Conservation (phyloP, 2,113 vertebrate genomes). For the Cyprinodon variegatus region DNA sequence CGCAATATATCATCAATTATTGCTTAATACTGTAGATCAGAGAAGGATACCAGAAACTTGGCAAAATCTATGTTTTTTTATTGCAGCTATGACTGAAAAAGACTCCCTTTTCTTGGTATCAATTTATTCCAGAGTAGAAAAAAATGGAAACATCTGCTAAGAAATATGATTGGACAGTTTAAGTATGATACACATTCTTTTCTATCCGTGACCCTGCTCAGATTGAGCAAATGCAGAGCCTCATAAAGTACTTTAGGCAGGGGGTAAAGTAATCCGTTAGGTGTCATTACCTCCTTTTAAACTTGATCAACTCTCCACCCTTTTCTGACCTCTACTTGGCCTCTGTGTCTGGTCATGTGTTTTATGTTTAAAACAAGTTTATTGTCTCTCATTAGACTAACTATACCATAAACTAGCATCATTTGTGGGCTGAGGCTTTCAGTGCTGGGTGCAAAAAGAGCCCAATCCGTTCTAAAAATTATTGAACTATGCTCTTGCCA, state of each 20-base stretch:
- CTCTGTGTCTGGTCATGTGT: background rate
- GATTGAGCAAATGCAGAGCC: background rate
- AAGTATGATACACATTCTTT: constrained; percentile 9
- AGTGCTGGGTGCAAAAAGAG: constrained; percentile 9
- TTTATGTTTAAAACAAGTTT: constrained; percentile 23
- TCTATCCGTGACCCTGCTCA: background rate
- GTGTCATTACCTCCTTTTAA: constrained; percentile 5
- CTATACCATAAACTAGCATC: constrained; percentile 16
- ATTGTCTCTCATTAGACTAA: constrained; percentile 28
- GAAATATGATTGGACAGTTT: constrained; percentile 9
- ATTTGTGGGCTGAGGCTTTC: constrained; percentile 11
- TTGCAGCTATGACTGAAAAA: constrained; percentile 31
- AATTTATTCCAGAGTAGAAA: constrained; percentile 1
- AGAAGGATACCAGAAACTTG: constrained; percentile 43
- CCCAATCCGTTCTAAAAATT: background rate
- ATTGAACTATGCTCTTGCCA: constrained; percentile 16
- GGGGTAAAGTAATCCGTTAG: constrained; percentile 18
- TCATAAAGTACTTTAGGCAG: constrained; percentile 1
- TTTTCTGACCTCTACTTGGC: constrained; percentile 6
- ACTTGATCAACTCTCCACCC: constrained; percentile 7
- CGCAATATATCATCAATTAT: constrained; percentile 2
- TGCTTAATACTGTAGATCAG: constrained; percentile 20
- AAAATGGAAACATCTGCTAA: constrained; percentile 18
- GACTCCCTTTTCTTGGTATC: constrained; percentile 42
- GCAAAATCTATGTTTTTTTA: constrained; percentile 26